These are phyloP conservation scores for Drosophila bifasciata DNA, from an alignment of 1,140 invertebrate species.

Conservation along the genomic window DNA sequence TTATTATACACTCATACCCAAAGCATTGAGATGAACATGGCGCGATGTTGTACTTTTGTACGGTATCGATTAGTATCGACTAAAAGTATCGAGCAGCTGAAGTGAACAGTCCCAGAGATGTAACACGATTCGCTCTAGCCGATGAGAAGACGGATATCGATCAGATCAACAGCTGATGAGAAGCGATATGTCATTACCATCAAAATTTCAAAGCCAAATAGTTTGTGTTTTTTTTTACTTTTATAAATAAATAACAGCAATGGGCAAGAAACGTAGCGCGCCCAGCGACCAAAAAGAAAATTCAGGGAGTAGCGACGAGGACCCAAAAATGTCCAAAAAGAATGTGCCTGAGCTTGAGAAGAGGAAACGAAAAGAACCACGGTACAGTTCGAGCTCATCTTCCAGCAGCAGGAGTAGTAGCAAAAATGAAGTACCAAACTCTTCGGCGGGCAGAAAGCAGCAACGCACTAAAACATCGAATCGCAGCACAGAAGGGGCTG, in stretches of 20 bases:
- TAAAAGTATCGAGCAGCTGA: not conserved
- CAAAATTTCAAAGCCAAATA: slow-evolving; percentile 28
- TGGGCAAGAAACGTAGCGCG: slow-evolving; percentile 5
- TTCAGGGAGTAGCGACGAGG: slow-evolving; percentile 19
- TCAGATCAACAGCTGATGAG: not conserved
- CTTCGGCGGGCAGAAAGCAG: slow-evolving; percentile 1
- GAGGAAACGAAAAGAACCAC: slow-evolving; percentile 11
- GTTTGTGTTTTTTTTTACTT: slow-evolving; percentile 14
- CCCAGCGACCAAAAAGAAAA: slow-evolving; percentile 7
- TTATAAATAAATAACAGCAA: slow-evolving; percentile 7
- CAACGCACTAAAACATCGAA: slow-evolving; percentile 24
- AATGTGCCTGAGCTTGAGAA: slow-evolving; percentile 13
- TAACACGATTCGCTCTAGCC: too few species aligned
- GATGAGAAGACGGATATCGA: slow-evolving; percentile 6
- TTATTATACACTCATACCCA: too few species aligned
- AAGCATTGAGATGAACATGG: too few species aligned
- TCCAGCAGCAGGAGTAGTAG: slow-evolving; percentile 12
- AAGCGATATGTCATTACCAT: slow-evolving; percentile 15
- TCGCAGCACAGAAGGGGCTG: slow-evolving; percentile 2
- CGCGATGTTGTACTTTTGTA: too few species aligned
- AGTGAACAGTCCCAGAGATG: too few species aligned
- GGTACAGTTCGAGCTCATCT: slow-evolving; percentile 30
- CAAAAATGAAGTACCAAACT: slow-evolving; percentile 13
- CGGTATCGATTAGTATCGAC: slow-evolving; percentile 10
- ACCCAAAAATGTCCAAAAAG: slow-evolving; percentile 13